Conservation (phyloP, 2,888 invertebrate species). For the Agelastica alni region DNA sequence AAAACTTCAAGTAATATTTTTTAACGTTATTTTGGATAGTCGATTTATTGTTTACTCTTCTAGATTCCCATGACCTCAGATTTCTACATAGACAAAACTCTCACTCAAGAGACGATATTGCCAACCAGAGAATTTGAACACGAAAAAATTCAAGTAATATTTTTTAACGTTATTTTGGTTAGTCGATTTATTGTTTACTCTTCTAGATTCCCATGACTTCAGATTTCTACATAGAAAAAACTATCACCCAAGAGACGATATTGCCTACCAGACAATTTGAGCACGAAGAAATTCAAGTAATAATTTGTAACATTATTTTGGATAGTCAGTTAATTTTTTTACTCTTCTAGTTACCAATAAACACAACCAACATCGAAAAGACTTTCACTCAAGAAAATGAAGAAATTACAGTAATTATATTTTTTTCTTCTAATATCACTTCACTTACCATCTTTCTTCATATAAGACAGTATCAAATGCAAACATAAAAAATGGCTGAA, state of each 20-base stretch:
- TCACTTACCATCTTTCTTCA: too few relatives aligned
- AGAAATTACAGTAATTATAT: background rate
- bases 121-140: background rate
- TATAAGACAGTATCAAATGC: too few relatives aligned
- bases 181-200: background rate
- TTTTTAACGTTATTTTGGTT: background rate
- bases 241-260: background rate
- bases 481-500: too few relatives aligned
- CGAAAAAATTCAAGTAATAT: background rate
- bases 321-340: background rate
- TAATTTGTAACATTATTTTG: background rate
- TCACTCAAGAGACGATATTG: background rate
- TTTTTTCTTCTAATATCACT: too few relatives aligned
- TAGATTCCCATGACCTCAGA: background rate
- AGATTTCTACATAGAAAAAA: background rate
- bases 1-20: background rate
- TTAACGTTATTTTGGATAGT: background rate
- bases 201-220: background rate
- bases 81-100: background rate
- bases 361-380: too few relatives aligned
- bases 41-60: background rate
- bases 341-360: background rate
- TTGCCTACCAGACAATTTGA: background rate
- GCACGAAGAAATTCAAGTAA: background rate
- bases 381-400: background rate